phyloP scores from a whole-genome alignment of 2,113 vertebrate genomes.

The Esox niger region DNA sequence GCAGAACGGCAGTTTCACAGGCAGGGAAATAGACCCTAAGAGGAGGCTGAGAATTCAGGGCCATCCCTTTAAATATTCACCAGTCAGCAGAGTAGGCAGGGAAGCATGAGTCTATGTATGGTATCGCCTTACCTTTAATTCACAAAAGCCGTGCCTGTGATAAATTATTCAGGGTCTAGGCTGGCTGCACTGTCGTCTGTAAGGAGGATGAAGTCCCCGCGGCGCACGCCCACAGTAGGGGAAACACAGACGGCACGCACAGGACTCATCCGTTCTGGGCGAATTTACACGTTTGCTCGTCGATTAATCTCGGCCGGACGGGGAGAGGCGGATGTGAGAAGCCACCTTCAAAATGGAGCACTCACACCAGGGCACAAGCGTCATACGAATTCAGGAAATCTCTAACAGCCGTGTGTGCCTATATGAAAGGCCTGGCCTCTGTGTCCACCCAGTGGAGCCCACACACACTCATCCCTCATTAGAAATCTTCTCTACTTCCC shows the following conservation, averaged over 20 bases:
- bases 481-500: neutral
- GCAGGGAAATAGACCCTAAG: conserved; percentile 39
- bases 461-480: conserved; percentile 14
- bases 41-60: conserved; percentile 27
- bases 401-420: too few relatives aligned
- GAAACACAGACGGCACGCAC: neutral
- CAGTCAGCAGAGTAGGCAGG: conserved; percentile 41
- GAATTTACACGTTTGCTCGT: too few relatives aligned
- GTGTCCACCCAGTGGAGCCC: neutral
- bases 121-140: conserved; percentile 73
- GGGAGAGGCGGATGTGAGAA: too few relatives aligned
- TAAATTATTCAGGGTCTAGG: conserved; percentile 64
- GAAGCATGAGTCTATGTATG: conserved; percentile 12
- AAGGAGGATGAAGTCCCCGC: conserved; percentile 13
- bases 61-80: conserved; percentile 68
- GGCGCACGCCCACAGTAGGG: conserved; percentile 6
- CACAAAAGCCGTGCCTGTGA: conserved; percentile 40
- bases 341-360: too few relatives aligned
- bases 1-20: conserved; percentile 33
- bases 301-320: too few relatives aligned
- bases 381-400: too few relatives aligned
- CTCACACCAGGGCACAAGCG: too few relatives aligned
- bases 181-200: conserved; percentile 39
- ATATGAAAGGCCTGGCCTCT: too few relatives aligned
- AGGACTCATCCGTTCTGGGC: neutral